Evolutionary conservation across 2,113 vertebrate species (phyloP).

Genomic region (Microtus oregoni): DNA sequence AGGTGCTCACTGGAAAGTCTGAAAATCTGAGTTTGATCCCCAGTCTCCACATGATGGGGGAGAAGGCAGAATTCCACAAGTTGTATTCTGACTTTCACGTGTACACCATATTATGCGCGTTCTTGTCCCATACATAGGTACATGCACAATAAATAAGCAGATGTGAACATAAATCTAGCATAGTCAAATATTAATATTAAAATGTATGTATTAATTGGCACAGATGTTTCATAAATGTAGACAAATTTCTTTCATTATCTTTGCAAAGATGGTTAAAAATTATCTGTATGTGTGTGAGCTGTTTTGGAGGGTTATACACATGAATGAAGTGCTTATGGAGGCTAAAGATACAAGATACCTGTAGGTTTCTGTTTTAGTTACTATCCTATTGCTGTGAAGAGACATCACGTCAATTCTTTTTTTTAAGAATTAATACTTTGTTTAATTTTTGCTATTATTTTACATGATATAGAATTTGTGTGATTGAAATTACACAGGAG

Average conservation of each 20-base stretch:
- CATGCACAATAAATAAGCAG: not conserved
- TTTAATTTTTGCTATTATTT: not conserved
- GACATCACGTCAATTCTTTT: not conserved
- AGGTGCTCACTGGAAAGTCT: no score
- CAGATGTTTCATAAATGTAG: not conserved
- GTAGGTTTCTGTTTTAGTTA: not conserved
- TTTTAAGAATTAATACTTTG: not conserved
- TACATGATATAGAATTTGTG: not conserved
- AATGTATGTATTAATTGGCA: not conserved
- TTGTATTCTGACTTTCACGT: not conserved
- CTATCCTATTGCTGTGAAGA: not conserved
- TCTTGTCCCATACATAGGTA: not conserved
- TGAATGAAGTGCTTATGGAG: not conserved
- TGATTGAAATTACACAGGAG: not conserved
- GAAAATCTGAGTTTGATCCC: not conserved
- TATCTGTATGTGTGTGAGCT: not conserved
- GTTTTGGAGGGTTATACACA: not conserved
- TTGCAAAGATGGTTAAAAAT: not conserved
- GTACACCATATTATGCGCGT: not conserved
- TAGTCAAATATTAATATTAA: conserved; percentile 29
- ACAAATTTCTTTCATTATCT: not conserved
- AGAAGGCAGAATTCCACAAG: not conserved
- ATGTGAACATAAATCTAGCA: not conserved
- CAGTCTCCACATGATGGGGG: no score
- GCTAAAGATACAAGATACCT: not conserved